Conservation (phyloP, 2,797 vertebrate genomes). For the Sebastes vulpes region DNA sequence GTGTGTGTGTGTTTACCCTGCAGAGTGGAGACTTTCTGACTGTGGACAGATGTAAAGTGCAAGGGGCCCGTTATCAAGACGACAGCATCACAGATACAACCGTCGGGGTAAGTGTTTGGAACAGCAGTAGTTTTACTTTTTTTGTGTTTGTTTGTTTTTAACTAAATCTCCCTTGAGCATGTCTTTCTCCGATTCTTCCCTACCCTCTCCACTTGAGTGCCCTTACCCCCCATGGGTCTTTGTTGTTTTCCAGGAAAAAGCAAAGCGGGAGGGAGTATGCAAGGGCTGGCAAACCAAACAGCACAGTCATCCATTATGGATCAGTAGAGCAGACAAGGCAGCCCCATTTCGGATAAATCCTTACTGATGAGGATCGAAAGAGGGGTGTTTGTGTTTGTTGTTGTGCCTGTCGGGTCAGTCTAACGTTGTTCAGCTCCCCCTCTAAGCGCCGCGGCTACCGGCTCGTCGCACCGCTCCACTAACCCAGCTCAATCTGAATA, state of each 20-base stretch:
- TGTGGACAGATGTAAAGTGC: slow-evolving; percentile 81
- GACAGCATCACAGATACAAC: slow-evolving; percentile 72
- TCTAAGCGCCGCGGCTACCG: slow-evolving; percentile 2
- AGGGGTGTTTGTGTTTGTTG: slow-evolving; percentile 45
- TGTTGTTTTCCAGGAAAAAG: slow-evolving; percentile 51
- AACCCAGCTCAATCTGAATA: slow-evolving; percentile 44
- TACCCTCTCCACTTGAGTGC: slow-evolving; percentile 21
- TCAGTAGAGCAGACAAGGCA: slow-evolving; percentile 50
- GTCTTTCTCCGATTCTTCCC: slow-evolving; percentile 26
- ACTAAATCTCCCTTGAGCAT: slow-evolving; percentile 13
- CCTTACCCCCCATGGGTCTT: slow-evolving; percentile 24
- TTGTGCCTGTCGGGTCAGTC: slow-evolving; percentile 37
- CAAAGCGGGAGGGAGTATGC: slow-evolving; percentile 2
- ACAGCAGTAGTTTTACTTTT: neutral
- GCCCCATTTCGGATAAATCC: slow-evolving; percentile 28
- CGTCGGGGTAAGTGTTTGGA: slow-evolving; percentile 68
- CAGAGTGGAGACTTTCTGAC: slow-evolving; percentile 84
- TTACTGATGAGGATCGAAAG: slow-evolving; percentile 49
- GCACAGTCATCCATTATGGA: slow-evolving; percentile 69
- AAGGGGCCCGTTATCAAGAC: slow-evolving; percentile 76
- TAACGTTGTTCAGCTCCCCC: slow-evolving; percentile 35
- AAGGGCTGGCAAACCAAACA: slow-evolving; percentile 43
- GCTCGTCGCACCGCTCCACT: slow-evolving; percentile 5
- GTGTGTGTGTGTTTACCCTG: slow-evolving; percentile 30
- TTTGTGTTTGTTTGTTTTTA: neutral